These are phyloP conservation scores for Saiga tatarica DNA, from an alignment of 2,113 vertebrate genomes.

Conservation along the genomic window DNA sequence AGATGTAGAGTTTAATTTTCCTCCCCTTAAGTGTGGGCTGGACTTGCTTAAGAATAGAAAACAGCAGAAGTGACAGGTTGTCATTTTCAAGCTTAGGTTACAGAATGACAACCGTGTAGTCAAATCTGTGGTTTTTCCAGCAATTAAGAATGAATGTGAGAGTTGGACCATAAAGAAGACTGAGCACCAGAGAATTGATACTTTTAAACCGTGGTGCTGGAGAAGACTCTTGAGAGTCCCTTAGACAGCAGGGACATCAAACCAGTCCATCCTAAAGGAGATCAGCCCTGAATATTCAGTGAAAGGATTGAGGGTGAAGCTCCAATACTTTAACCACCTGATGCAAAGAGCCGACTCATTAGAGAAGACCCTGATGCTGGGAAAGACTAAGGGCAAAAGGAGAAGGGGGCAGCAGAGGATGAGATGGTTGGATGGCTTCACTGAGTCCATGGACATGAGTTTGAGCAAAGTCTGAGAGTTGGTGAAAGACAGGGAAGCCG, in stretches of 20 bases:
- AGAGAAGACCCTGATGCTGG: not conserved
- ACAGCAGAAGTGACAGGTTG: not conserved
- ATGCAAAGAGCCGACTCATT: not conserved
- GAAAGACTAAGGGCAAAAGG: not conserved
- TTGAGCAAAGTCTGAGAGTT: not conserved
- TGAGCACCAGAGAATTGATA: not conserved
- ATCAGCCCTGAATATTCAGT: not conserved
- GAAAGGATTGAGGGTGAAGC: not conserved
- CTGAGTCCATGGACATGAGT: not conserved
- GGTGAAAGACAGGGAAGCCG: not conserved
- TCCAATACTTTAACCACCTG: not conserved
- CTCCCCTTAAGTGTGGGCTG: not conserved
- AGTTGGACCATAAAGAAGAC: not conserved
- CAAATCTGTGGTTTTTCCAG: not conserved
- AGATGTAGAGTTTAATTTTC: not conserved
- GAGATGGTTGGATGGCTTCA: not conserved
- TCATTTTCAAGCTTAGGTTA: not conserved
- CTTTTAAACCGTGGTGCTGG: not conserved
- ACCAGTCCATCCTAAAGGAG: not conserved
- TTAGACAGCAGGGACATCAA: not conserved
- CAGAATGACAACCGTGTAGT: not conserved
- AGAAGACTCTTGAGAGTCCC: not conserved
- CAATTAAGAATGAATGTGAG: not conserved
- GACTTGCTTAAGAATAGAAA: not conserved
- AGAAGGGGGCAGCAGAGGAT: not conserved